These are phyloP conservation scores for Drosophila borborema DNA, from an alignment of 2,888 invertebrate genomes.

Conservation along the genomic window DNA sequence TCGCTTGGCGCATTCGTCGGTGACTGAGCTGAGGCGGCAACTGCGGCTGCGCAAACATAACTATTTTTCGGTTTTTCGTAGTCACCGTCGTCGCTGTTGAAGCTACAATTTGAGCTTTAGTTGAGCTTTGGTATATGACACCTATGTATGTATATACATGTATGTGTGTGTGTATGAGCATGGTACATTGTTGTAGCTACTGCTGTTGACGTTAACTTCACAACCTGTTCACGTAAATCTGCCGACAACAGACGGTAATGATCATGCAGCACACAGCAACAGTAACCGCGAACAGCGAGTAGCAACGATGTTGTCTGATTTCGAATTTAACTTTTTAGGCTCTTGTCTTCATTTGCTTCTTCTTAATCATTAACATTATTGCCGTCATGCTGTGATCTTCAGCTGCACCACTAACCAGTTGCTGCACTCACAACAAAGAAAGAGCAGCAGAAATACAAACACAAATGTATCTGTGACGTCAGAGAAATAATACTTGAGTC, in stretches of 20 bases:
- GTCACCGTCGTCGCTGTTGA: constrained; percentile 20
- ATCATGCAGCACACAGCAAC: constrained; percentile 51
- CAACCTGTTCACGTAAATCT: constrained; percentile 78
- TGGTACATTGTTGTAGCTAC: constrained; percentile 30
- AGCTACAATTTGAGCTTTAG: constrained; percentile 48
- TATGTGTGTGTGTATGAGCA: constrained; percentile 28
- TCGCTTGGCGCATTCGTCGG: constrained; percentile 57
- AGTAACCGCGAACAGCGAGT: constrained; percentile 16
- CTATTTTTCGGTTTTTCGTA: constrained; percentile 27
- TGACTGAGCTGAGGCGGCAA: constrained; percentile 53
- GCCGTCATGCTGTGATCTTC: constrained; percentile 1
- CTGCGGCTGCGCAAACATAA: constrained; percentile 48
- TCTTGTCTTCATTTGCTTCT: constrained; percentile 9
- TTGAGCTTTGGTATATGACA: constrained; percentile 49
- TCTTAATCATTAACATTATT: constrained; percentile 3
- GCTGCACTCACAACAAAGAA: background rate
- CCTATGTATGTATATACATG: constrained; percentile 6
- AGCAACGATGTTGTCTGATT: constrained; percentile 44
- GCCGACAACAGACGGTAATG: constrained; percentile 74
- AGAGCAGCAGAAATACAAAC: background rate
- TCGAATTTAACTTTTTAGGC: constrained; percentile 55
- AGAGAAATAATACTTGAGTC: background rate
- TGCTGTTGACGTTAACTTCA: constrained; percentile 47
- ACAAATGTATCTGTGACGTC: background rate
- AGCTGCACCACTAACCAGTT: constrained; percentile 2